Evolutionary conservation across 2,888 invertebrate genomes (phyloP).

Genomic region (Labia minor): DNA sequence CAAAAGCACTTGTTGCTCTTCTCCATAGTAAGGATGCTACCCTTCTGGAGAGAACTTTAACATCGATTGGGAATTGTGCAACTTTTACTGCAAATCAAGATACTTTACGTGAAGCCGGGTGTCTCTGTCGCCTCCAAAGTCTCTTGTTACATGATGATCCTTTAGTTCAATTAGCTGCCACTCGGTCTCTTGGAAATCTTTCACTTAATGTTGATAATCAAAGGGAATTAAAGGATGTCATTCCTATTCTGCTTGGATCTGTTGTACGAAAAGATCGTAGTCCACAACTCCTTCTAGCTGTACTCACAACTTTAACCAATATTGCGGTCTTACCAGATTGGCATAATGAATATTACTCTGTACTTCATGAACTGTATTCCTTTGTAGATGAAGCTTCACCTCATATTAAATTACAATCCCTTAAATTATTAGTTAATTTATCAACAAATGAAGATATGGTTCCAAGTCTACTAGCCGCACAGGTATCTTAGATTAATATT

Average conservation of each 20-base stretch:
- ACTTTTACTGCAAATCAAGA: conserved; percentile 44
- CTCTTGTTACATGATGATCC: conserved; percentile 36
- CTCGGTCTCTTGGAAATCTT: conserved; percentile 42
- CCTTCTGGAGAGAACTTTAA: conserved; percentile 39
- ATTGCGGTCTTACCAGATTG: conserved; percentile 39
- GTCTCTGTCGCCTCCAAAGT: conserved; percentile 37
- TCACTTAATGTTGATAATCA: conserved; percentile 43
- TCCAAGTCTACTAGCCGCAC: conserved; percentile 45
- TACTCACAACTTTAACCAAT: conserved; percentile 44
- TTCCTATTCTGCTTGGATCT: conserved; percentile 39
- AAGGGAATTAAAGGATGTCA: conserved; percentile 40
- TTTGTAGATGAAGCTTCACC: conserved; percentile 37
- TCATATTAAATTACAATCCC: conserved; percentile 40
- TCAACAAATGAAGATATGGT: conserved; percentile 48
- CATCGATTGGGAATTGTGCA: conserved; percentile 41
- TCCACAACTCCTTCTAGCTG: conserved; percentile 37
- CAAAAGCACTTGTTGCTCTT: conserved; percentile 38
- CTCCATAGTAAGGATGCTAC: conserved; percentile 39
- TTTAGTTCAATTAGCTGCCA: conserved; percentile 36
- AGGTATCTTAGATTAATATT: conserved; percentile 35
- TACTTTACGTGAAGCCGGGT: conserved; percentile 41
- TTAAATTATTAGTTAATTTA: conserved; percentile 47
- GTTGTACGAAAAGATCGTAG: conserved; percentile 33
- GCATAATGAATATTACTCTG: conserved; percentile 40
- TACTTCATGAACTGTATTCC: conserved; percentile 38